These are phyloP conservation scores for Aplodontia rufa DNA, from an alignment of 2,113 vertebrate species.

Conservation along the genomic window DNA sequence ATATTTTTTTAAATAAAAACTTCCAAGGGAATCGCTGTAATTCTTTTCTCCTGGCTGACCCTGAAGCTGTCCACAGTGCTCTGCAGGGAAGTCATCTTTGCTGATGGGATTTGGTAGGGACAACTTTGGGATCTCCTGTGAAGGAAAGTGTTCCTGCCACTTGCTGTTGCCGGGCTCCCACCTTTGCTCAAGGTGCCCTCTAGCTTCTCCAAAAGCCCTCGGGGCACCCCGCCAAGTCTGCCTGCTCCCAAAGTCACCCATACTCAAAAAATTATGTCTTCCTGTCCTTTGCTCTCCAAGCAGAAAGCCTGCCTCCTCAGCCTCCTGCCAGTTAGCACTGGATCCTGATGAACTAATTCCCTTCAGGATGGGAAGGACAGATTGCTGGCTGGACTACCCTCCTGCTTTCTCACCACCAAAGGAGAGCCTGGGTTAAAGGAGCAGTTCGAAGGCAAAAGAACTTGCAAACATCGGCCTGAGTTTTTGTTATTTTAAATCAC, in stretches of 20 bases:
- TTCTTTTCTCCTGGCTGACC: not conserved
- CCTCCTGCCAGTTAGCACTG: slow-evolving; percentile 64
- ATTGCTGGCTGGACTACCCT: slow-evolving; percentile 54
- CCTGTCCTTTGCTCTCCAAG: slow-evolving; percentile 55
- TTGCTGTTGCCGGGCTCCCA: not conserved
- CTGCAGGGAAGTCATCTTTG: not conserved
- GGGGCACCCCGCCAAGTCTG: slow-evolving; percentile 29
- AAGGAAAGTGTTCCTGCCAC: not conserved
- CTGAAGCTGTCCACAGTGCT: not conserved
- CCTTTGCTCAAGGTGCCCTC: slow-evolving; percentile 1
- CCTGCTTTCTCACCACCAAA: slow-evolving; percentile 51
- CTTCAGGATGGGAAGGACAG: slow-evolving; percentile 63
- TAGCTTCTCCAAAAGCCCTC: slow-evolving; percentile 4
- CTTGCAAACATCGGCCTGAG: slow-evolving; percentile 44
- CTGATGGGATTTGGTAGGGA: not conserved
- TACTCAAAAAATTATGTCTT: slow-evolving; percentile 67
- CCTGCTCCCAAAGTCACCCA: slow-evolving; percentile 39
- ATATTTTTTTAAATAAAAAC: not conserved
- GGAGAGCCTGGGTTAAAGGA: slow-evolving; percentile 2
- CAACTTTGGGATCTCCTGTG: not conserved
- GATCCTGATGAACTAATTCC: slow-evolving; percentile 70
- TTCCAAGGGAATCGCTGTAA: not conserved
- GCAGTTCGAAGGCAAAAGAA: slow-evolving; percentile 17
- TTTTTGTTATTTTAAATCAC: slow-evolving; percentile 7
- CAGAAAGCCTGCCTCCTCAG: slow-evolving; percentile 35